Evolutionary conservation across 1,140 invertebrate species (phyloP).

Genomic region (Mactra quadrangularis): DNA sequence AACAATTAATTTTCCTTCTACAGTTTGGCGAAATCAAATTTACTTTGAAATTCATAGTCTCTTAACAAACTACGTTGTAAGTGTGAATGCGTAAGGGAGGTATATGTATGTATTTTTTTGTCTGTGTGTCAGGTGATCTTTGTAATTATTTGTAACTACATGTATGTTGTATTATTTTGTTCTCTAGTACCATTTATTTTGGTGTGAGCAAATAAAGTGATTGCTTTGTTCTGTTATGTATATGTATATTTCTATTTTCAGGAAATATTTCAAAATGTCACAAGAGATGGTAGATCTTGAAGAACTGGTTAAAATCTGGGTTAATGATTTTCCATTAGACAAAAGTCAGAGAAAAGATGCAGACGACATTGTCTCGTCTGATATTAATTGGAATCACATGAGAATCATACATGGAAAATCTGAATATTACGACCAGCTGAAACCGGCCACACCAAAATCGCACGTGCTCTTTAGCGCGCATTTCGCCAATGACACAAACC

Average conservation of each 20-base stretch:
- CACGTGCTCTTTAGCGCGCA: slow-evolving; percentile 77
- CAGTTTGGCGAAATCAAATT: too few relatives aligned
- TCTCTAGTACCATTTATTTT: too few relatives aligned
- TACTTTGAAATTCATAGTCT: too few relatives aligned
- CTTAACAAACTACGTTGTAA: too few relatives aligned
- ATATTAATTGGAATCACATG: slow-evolving; percentile 75
- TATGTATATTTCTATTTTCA: slow-evolving; percentile 57
- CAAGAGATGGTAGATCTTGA: slow-evolving; percentile 75
- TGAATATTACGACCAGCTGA: slow-evolving; percentile 67
- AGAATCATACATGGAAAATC: slow-evolving; percentile 72
- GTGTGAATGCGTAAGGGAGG: too few relatives aligned
- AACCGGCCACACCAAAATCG: slow-evolving; percentile 69
- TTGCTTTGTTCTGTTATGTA: too few relatives aligned
- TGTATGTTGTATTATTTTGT: too few relatives aligned
- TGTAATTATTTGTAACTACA: too few relatives aligned
- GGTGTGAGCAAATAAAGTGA: too few relatives aligned
- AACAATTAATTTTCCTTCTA: too few relatives aligned
- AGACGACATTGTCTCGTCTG: slow-evolving; percentile 71
- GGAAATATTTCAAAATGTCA: slow-evolving; percentile 55
- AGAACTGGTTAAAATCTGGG: slow-evolving; percentile 72
- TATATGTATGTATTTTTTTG: too few relatives aligned
- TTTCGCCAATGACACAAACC: slow-evolving; percentile 78
- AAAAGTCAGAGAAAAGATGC: slow-evolving; percentile 70
- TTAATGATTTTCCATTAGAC: slow-evolving; percentile 72
- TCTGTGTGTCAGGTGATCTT: too few relatives aligned